Conservation (phyloP, 2,888 invertebrate species). For the Drosophila meridionalis region DNA sequence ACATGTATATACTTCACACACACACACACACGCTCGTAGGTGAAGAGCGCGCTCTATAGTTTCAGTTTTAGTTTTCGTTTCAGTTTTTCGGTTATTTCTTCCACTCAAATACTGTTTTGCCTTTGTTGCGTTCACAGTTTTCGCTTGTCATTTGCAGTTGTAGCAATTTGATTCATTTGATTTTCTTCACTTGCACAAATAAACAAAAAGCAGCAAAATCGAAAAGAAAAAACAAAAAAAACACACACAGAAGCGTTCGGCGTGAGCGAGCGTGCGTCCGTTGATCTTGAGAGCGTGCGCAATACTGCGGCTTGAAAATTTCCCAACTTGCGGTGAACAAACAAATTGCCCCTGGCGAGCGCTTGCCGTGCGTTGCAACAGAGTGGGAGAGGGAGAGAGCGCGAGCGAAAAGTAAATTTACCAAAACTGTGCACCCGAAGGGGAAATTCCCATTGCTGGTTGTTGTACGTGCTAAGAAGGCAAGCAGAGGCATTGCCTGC, state of each 20-base stretch:
- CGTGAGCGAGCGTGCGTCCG: slow-evolving; percentile 72
- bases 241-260: slow-evolving; percentile 30
- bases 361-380: slow-evolving; percentile 2
- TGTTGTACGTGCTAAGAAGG: not conserved
- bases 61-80: not conserved
- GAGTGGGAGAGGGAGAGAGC: not conserved
- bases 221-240: slow-evolving; percentile 27
- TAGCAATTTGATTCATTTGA: slow-evolving; percentile 8
- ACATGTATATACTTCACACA: not conserved
- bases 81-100: not conserved
- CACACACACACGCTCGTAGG: not conserved
- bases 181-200: slow-evolving; percentile 35
- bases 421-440: not conserved
- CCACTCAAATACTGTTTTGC: slow-evolving; percentile 8
- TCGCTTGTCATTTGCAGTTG: slow-evolving; percentile 3
- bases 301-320: slow-evolving; percentile 65
- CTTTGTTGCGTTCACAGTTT: slow-evolving; percentile 22
- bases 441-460: slow-evolving; percentile 28
- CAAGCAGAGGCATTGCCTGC: slow-evolving; percentile 26
- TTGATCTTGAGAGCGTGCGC: slow-evolving; percentile 74
- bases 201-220: slow-evolving; percentile 14
- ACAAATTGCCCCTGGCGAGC: slow-evolving; percentile 62
- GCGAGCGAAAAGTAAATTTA: slow-evolving; percentile 17
- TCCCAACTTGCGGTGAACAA: slow-evolving; percentile 49
- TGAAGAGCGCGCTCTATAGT: slow-evolving; percentile 24